Evolutionary conservation across 2,113 vertebrate genomes (phyloP).

Genomic region (Lethenteron reissneri): DNA sequence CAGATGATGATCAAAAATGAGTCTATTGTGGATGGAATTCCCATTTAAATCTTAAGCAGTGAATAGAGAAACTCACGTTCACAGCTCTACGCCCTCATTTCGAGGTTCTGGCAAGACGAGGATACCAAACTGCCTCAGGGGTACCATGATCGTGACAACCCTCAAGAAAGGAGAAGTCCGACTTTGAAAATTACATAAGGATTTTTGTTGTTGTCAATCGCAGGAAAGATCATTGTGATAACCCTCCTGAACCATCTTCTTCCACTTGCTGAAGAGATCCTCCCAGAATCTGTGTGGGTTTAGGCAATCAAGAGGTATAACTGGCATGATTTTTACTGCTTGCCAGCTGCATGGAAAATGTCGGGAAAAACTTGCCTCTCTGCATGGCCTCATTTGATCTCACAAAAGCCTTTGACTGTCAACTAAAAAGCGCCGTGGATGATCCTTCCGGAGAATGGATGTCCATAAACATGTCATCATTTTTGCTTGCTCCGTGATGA

Average conservation of each 20-base stretch:
- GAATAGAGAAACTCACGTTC: background rate
- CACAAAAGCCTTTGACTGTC: background rate
- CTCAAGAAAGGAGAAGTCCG: background rate
- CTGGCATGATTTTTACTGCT: background rate
- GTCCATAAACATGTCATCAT: background rate
- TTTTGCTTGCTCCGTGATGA: background rate
- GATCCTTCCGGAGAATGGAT: background rate
- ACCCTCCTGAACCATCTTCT: background rate
- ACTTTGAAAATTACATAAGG: background rate
- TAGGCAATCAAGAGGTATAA: background rate
- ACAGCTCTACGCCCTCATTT: background rate
- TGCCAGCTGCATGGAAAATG: background rate
- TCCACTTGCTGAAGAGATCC: background rate
- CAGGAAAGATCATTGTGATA: conserved; percentile 4
- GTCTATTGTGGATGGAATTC: too few relatives aligned
- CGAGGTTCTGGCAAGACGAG: background rate
- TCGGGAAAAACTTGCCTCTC: background rate
- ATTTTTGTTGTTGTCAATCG: background rate
- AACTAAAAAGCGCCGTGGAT: background rate
- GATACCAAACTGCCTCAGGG: background rate
- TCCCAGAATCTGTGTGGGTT: conserved; percentile 1
- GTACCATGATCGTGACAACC: background rate
- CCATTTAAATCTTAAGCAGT: too few relatives aligned
- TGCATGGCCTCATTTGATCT: background rate
- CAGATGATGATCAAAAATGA: too few relatives aligned